Base-by-base conservation (phyloP, 2,113 vertebrate genomes). In the Melanostigma gelatinosum region DNA sequence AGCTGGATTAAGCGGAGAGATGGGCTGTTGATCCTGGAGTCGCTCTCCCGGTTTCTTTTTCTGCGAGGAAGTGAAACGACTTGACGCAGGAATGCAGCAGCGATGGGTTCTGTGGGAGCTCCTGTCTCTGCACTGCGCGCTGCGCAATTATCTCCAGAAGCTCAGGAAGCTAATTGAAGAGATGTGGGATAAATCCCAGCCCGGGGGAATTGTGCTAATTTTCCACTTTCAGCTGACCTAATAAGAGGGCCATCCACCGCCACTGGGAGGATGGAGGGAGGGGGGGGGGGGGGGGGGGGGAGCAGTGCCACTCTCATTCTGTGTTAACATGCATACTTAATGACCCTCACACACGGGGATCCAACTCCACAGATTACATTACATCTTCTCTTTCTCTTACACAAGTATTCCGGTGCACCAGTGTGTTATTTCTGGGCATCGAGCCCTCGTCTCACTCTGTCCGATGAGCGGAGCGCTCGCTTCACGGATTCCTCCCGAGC, bases 131-230 rank as follows among this genome's bases (percentile, higher is more conserved):
- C 72, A 83, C 87, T 91, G 83, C 82, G 82, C 81, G 61, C 82
- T 72, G 85, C 22, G 22, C 89, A 91, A 92, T 94, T 93, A 94
- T 92, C 93, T 92, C 86, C 78, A 80, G 78, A 72, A 92, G 90
- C 92, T 92, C 87, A 86, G 84, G 84, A 90, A 93, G 88, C 91
- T 94, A 93, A 95, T 94, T 93, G 92, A 91, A 91, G 86, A 93
- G 93, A 94, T 93, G 89, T 93, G 91, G 93, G 90, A 91, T 94
- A 93, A 94, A 91, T 90, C 88, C 90, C 87, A 82, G 87, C 93
- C 91, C 77, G 85, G 86, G 92, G 94, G 93, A 91, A 83, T 84
- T 93, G 87, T 81, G 88, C 91, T 93, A 89, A 93, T 95, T 91
- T 94, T 88, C 89, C 90, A 87, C 87, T 93, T 90, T 87, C 88